phyloP scores from a whole-genome alignment of 1,140 invertebrate genomes.

The Aricia agestis region DNA sequence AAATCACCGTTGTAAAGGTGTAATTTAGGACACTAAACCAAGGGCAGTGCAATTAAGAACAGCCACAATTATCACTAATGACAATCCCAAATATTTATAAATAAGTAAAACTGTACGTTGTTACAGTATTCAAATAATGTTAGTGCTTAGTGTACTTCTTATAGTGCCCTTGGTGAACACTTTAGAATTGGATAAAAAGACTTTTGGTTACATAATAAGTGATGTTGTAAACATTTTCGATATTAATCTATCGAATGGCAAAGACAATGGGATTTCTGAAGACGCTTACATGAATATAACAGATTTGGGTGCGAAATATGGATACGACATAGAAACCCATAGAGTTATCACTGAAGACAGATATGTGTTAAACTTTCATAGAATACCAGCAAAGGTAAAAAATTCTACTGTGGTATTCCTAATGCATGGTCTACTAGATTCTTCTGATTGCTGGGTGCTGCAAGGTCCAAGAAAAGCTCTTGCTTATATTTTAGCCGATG shows the following conservation, averaged over 20 bases:
- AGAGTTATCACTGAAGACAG: slow-evolving; percentile 77
- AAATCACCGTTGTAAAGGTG: background rate
- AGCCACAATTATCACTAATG: background rate
- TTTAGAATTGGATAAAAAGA: background rate
- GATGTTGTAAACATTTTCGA: slow-evolving; percentile 6
- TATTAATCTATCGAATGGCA: background rate
- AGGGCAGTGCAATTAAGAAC: background rate
- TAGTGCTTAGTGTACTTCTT: background rate
- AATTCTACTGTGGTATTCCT: slow-evolving; percentile 72
- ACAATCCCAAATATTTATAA: background rate
- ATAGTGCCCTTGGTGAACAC: slow-evolving; percentile 1
- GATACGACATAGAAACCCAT: slow-evolving; percentile 78
- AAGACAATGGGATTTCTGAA: slow-evolving; percentile 11
- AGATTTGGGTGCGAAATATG: slow-evolving; percentile 68
- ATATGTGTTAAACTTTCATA: slow-evolving; percentile 77
- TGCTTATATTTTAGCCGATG: slow-evolving; percentile 72
- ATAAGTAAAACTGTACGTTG: background rate
- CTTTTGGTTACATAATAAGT: slow-evolving; percentile 6
- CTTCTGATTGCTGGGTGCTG: slow-evolving; percentile 78
- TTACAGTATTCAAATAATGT: background rate
- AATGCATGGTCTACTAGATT: slow-evolving; percentile 81
- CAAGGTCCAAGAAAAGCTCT: slow-evolving; percentile 71
- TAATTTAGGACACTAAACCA: background rate
- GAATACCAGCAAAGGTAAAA: slow-evolving; percentile 64
- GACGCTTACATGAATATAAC: slow-evolving; percentile 47